Conservation (phyloP, 2,797 vertebrate species). For the Natrix natrix region DNA sequence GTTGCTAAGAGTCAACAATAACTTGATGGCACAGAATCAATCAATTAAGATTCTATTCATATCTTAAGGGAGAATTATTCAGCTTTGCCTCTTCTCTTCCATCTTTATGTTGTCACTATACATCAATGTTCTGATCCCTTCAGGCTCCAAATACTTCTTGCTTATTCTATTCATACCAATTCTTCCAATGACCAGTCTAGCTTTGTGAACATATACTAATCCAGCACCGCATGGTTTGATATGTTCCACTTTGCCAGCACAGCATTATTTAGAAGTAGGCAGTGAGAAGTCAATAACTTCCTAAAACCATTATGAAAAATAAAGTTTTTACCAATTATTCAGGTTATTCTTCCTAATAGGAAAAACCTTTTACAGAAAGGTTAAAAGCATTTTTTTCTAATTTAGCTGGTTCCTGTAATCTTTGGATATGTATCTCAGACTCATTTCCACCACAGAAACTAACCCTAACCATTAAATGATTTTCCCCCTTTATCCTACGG, state of each 20-base stretch:
- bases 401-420: neutral
- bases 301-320: neutral
- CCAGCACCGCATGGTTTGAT: neutral
- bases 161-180: neutral
- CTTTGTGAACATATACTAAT: neutral
- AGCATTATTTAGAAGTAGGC: neutral
- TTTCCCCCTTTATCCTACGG: conserved; percentile 29
- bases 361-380: neutral
- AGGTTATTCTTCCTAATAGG: neutral
- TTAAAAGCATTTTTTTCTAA: neutral
- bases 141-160: neutral
- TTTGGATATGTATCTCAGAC: conserved; percentile 1
- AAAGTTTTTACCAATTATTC: neutral
- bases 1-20: neutral
- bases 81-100: neutral
- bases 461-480: conserved; percentile 11
- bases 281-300: neutral
- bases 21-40: neutral
- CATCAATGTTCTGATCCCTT: neutral
- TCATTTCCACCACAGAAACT: conserved; percentile 18
- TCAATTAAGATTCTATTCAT: neutral
- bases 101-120: neutral
- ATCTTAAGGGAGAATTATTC: neutral
- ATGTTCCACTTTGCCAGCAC: neutral
- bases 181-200: neutral